Conservation (phyloP, 2,888 invertebrate genomes). For the Dynastes maya region DNA sequence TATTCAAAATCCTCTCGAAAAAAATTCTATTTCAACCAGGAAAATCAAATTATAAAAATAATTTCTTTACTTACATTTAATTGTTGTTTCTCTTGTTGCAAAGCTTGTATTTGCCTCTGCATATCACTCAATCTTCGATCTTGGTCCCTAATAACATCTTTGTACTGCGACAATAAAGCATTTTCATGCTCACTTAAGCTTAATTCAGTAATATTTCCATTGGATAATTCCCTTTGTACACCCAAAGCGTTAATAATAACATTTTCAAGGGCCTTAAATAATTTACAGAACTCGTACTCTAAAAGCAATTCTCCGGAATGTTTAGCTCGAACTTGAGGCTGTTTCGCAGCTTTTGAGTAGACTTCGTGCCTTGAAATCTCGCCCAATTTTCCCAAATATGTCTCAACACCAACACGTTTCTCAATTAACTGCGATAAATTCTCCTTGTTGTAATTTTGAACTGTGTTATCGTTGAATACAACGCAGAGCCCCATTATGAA, state of each 20-base stretch:
- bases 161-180: slow-evolving; percentile 82
- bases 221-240: slow-evolving; percentile 70
- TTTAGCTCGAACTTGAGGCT: slow-evolving; percentile 89
- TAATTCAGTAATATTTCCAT: slow-evolving; percentile 71
- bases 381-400: slow-evolving; percentile 87
- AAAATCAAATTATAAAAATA: background rate
- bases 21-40: no score
- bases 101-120: slow-evolving; percentile 61
- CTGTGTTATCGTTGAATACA: slow-evolving; percentile 89
- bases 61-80: slow-evolving; percentile 67
- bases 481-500: slow-evolving; percentile 95
- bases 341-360: slow-evolving; percentile 93
- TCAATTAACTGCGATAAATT: slow-evolving; percentile 88
- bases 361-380: slow-evolving; percentile 92
- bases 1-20: no score
- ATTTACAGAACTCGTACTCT: slow-evolving; percentile 95
- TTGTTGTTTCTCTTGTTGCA: slow-evolving; percentile 65
- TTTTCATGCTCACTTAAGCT: slow-evolving; percentile 72
- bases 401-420: slow-evolving; percentile 92
- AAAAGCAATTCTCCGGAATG: slow-evolving; percentile 85
- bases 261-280: slow-evolving; percentile 86
- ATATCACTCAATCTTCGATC: slow-evolving; percentile 79
- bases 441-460: slow-evolving; percentile 83
- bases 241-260: slow-evolving; percentile 73
- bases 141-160: slow-evolving; percentile 92